Evolutionary conservation across 2,113 vertebrate genomes (phyloP).

Genomic region (Prinia subflava): DNA sequence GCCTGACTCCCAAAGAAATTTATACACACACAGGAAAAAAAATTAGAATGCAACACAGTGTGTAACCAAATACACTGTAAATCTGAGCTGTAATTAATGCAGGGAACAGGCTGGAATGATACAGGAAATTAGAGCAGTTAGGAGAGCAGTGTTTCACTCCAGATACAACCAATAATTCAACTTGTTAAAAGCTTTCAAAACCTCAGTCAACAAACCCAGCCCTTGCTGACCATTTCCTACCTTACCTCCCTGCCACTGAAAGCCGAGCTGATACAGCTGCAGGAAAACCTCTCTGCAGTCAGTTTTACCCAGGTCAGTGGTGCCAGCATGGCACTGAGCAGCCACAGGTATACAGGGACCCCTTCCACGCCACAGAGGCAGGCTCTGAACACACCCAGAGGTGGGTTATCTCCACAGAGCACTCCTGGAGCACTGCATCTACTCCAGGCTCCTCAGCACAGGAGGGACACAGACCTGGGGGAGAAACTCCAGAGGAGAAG

Average conservation of each 20-base stretch:
- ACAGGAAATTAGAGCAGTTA: slow-evolving; percentile 37
- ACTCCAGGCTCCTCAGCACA: neutral
- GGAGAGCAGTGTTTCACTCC: slow-evolving; percentile 1
- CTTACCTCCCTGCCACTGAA: neutral
- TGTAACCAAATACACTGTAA: slow-evolving; percentile 39
- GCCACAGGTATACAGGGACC: neutral
- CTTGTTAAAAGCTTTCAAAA: neutral
- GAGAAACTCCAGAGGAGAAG: neutral
- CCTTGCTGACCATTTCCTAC: neutral
- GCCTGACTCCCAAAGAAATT: neutral
- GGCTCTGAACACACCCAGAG: rapidly evolving
- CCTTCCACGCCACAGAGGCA: neutral
- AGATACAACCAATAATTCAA: slow-evolving; percentile 26
- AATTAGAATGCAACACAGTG: neutral
- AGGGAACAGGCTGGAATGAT: neutral
- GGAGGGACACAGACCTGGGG: neutral
- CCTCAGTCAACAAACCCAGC: neutral
- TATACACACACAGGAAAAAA: neutral
- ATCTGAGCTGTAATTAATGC: slow-evolving; percentile 28
- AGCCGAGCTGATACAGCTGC: rapidly evolving
- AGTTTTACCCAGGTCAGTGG: rapidly evolving
- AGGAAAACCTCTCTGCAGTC: neutral
- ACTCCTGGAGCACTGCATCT: rapidly evolving
- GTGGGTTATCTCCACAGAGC: neutral
- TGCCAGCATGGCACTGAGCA: neutral